phyloP scores from a whole-genome alignment of 1,140 invertebrate genomes.

The Ridgeia piscesae region DNA sequence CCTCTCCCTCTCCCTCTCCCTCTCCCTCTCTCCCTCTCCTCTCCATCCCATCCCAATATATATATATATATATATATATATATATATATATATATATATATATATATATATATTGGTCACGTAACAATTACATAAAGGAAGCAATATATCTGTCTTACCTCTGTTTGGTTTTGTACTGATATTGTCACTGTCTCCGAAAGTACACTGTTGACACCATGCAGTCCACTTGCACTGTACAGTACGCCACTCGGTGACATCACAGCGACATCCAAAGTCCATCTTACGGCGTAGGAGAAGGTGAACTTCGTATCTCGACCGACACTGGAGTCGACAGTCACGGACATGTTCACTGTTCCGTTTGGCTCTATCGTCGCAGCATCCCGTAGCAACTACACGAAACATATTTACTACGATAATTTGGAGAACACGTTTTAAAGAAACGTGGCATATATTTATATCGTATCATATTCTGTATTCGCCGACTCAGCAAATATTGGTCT shows the following conservation, averaged over 20 bases:
- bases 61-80: no score
- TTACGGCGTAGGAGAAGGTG: background rate
- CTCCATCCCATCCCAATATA: no score
- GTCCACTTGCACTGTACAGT: background rate
- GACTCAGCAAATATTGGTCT: no score
- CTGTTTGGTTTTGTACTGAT: background rate
- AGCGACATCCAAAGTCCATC: background rate
- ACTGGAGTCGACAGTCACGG: background rate
- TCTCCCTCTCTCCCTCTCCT: no score
- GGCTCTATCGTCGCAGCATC: background rate
- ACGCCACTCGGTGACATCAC: background rate
- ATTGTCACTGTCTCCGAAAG: background rate
- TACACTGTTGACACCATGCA: background rate
- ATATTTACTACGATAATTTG: background rate
- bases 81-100: no score
- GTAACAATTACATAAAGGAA: no score
- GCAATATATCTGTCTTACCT: no score
- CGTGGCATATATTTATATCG: background rate
- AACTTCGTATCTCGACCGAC: background rate
- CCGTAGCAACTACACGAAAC: background rate
- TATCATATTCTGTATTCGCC: no score
- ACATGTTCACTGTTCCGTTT: background rate
- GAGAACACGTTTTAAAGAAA: background rate
- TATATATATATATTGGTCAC: no score
- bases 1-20: no score